A percentile compares a stretch with the other conserved stretches of the same genome.
Evolutionary conservation across 2,888 invertebrate genomes (phyloP).

Genomic region (Pyrrhosoma nymphula): DNA sequence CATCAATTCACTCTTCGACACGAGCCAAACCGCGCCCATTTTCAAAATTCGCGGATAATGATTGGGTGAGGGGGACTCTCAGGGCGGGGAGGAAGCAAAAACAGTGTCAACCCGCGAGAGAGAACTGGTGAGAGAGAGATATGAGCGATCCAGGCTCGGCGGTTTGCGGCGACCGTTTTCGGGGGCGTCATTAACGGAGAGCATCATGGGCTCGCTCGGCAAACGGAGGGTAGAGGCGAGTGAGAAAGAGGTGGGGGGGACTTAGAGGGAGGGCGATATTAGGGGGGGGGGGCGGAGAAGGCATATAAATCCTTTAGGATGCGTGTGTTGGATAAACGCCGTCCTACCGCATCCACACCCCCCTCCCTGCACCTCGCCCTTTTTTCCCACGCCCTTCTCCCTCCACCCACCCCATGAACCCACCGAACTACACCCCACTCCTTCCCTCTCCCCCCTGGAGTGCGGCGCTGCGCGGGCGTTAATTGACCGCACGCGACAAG

Average conservation of each 20-base stretch:
- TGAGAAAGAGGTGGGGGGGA: background rate
- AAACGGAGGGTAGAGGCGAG: background rate
- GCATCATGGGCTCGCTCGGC: background rate
- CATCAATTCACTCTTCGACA: background rate
- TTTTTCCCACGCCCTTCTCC: slow-evolving; percentile 42
- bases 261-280: background rate
- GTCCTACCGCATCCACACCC: background rate
- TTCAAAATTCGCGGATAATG: background rate
- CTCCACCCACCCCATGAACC: background rate
- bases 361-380: background rate
- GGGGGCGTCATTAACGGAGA: slow-evolving; percentile 34
- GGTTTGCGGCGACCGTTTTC: slow-evolving; percentile 38
- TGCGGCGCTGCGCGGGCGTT: slow-evolving; percentile 21
- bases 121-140: background rate
- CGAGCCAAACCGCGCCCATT: background rate
- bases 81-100: background rate
- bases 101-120: background rate
- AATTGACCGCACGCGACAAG: slow-evolving; percentile 67
- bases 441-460: background rate
- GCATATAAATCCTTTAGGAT: slow-evolving; percentile 64
- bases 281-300: background rate
- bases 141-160: slow-evolving; percentile 1
- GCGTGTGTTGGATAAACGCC: slow-evolving; percentile 63
- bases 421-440: background rate
- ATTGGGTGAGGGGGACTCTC: background rate